A percentile compares a stretch with the other conserved stretches of the same genome.
Evolutionary conservation across 1,140 invertebrate genomes (phyloP).

Genomic region (Zaprionus taronus): DNA sequence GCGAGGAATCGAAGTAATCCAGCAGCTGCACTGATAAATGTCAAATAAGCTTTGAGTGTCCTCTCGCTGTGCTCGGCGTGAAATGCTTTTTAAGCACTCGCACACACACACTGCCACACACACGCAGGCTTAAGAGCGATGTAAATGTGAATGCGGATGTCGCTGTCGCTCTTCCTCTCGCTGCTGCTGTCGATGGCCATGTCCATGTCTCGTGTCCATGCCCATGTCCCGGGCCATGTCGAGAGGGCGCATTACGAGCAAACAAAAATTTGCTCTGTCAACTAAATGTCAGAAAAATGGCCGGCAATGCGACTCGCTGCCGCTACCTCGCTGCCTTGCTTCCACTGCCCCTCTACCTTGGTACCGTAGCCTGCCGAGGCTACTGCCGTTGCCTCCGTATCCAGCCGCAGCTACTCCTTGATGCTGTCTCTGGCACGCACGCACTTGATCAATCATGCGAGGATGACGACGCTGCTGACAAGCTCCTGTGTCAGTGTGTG

Average conservation of each 20-base stretch:
- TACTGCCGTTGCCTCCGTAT: slow-evolving; percentile 1
- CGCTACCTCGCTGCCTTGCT: background rate
- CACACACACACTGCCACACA: slow-evolving; percentile 24
- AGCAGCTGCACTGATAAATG: slow-evolving; percentile 75
- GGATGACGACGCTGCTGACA: slow-evolving; percentile 53
- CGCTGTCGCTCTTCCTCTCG: background rate
- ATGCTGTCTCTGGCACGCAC: slow-evolving; percentile 72
- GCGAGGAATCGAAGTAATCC: slow-evolving; percentile 56
- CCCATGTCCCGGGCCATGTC: slow-evolving; percentile 47
- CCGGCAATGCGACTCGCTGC: slow-evolving; percentile 51
- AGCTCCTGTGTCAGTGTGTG: slow-evolving; percentile 13
- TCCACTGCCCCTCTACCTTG: too few relatives aligned
- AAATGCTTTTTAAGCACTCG: slow-evolving; percentile 80
- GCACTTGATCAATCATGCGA: slow-evolving; percentile 80
- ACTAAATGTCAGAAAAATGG: slow-evolving; percentile 82
- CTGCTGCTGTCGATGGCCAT: slow-evolving; percentile 34
- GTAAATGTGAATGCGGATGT: slow-evolving; percentile 41
- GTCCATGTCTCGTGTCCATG: slow-evolving; percentile 48
- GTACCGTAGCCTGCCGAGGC: too few relatives aligned
- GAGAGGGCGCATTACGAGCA: slow-evolving; percentile 73
- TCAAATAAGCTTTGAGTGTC: slow-evolving; percentile 75
- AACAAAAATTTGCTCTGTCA: slow-evolving; percentile 82
- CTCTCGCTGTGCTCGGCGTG: slow-evolving; percentile 42
- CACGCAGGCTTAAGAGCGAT: slow-evolving; percentile 26
- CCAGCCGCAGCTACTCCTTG: slow-evolving; percentile 37